Evolutionary conservation across 2,888 invertebrate genomes (phyloP), one percentile per base, ranked within the genome.

Genomic region (Adelognathus sp.): DNA sequence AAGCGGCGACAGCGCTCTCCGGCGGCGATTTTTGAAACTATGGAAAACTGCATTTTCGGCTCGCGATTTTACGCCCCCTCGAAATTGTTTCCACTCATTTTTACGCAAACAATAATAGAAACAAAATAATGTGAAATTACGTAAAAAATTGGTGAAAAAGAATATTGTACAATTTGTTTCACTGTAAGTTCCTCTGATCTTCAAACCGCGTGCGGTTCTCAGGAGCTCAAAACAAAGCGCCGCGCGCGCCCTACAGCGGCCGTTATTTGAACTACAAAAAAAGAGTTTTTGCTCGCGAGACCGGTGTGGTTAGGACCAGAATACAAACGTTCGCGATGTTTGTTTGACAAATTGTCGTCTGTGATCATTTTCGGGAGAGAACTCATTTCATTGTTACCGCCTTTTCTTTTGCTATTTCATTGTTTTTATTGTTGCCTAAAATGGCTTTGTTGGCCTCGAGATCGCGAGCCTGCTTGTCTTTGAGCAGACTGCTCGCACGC

Each of bases 21-120:
- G n/a, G n/a, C n/a, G n/a, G n/a, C n/a, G n/a, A n/a, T n/a, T n/a
- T n/a, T n/a, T n/a, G n/a, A n/a, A n/a, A n/a, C n/a, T n/a, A 5
- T 18, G 46, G 16, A n/a, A 9, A 9, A 39, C 2, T n/a, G 11
- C 3, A n/a, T 39, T 46, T 9, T 5, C 41, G 5, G 6, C 33
- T 29, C 18, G 1, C 24, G 1, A 56, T 80, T 88, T 82, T 70
- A 89, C 89, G 83, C 80, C 77, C 89, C 89, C 54, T 89, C 89
- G 9, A 88, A 76, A 31, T 64, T 72, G 18, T 14, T 29, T 58
- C 74, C 83, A 52, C 58, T 86, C 89, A 89, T 89, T 3, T 31
- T 76, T 67, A 5, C 61, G 61, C 60, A 14, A 7, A 21, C 52
- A 21, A 33, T 27, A 39, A 24, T 1, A 14, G 7, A 52, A 7